Percentiles rank a stretch among this genome's conserved stretches.
Conservation (phyloP, 2,797 vertebrate genomes). For the Crenichthys baileyi region DNA sequence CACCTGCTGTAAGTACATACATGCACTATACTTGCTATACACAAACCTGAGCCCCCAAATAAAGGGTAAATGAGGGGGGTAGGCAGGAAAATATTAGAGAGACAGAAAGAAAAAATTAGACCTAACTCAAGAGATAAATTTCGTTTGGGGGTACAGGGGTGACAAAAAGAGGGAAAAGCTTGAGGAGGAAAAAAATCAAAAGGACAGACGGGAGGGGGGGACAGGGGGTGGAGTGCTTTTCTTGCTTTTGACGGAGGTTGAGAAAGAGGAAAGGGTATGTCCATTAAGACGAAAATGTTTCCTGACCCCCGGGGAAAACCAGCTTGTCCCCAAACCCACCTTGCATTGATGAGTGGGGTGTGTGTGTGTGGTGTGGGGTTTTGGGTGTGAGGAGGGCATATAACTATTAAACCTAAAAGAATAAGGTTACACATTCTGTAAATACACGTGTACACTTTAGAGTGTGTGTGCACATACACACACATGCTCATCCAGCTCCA, state of each 20-base stretch:
- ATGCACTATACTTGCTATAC: neutral
- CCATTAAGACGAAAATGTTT: no score
- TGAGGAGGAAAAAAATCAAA: conserved; percentile 39
- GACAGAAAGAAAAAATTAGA: conserved; percentile 35
- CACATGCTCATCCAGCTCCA: conserved; percentile 32
- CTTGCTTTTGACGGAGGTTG: no score
- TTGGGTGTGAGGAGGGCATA: no score
- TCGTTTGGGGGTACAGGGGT: no score
- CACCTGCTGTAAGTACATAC: conserved; percentile 10
- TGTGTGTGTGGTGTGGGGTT: no score
- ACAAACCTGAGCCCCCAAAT: neutral
- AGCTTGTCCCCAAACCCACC: no score
- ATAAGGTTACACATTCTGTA: conserved; percentile 2
- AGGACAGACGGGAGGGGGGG: no score
- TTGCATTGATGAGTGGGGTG: no score
- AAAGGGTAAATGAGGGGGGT: conserved; percentile 14
- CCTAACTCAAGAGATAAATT: conserved; percentile 48
- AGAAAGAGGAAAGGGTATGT: no score
- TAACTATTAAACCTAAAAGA: no score
- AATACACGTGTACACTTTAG: conserved; percentile 16
- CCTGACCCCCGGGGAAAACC: no score
- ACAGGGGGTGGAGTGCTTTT: no score
- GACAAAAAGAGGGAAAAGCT: conserved; percentile 56
- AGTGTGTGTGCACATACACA: conserved; percentile 16
- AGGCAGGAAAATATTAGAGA: conserved; percentile 40